Percentiles rank a stretch among this genome's conserved stretches.
phyloP scores from a whole-genome alignment of 2,113 vertebrate species.

The Pseudonaja textilis region DNA sequence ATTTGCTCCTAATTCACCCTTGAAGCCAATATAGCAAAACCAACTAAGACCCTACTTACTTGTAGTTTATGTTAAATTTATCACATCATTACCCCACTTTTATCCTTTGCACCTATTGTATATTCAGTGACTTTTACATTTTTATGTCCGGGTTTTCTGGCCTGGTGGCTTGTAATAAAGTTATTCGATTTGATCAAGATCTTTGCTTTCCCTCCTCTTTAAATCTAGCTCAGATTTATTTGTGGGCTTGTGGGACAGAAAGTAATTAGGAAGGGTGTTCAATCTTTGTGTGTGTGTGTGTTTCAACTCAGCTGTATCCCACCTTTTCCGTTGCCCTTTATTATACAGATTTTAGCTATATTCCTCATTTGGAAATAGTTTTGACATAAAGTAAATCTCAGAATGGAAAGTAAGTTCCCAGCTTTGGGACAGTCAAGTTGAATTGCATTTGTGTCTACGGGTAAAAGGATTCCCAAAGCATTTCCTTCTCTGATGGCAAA shows the following conservation, averaged over 20 bases:
- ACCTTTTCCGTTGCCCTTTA: background rate
- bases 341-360: background rate
- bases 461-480: background rate
- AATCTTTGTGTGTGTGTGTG: background rate
- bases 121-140: background rate
- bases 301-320: background rate
- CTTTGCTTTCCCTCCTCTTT: background rate
- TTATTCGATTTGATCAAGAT: background rate
- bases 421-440: too few species aligned
- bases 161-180: background rate
- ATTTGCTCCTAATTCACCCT: conserved; percentile 31
- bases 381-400: background rate
- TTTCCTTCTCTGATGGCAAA: background rate
- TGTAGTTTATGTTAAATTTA: background rate
- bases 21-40: background rate
- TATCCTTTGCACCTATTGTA: background rate
- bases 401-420: background rate
- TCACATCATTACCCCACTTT: background rate
- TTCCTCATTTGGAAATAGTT: background rate
- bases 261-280: background rate
- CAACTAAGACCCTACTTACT: background rate
- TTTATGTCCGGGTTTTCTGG: background rate
- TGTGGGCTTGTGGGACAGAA: background rate
- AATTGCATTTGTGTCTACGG: background rate
- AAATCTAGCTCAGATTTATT: background rate